Evolutionary conservation across 2,888 invertebrate species (phyloP).

Genomic region (Phoenoteleia sp.): DNA sequence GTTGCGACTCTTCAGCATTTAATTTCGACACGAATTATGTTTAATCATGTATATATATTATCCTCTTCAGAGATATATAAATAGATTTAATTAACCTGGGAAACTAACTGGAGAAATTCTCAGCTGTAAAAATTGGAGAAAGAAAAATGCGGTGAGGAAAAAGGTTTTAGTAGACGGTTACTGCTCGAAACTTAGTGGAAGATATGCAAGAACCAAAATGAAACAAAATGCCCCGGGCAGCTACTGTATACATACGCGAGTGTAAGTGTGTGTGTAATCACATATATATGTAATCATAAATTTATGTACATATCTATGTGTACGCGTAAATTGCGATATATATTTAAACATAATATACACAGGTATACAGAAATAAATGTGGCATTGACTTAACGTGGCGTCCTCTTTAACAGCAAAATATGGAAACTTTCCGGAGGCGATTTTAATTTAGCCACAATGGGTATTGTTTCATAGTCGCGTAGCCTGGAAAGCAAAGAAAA

Average conservation of each 20-base stretch:
- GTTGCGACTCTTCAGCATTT: not conserved
- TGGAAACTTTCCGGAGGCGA: constrained; percentile 85
- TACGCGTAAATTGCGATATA: constrained; percentile 35
- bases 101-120: constrained; percentile 50
- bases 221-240: constrained; percentile 84
- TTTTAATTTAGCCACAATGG: constrained; percentile 86
- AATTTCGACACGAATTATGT: constrained; percentile 31
- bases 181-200: constrained; percentile 72
- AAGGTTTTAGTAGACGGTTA: constrained; percentile 61
- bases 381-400: constrained; percentile 53
- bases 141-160: constrained; percentile 56
- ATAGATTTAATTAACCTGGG: constrained; percentile 50
- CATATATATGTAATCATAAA: constrained; percentile 30
- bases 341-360: constrained; percentile 11
- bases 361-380: constrained; percentile 25
- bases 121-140: not conserved
- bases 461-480: constrained; percentile 83
- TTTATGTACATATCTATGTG: constrained; percentile 42
- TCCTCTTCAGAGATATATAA: constrained; percentile 7
- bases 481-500: constrained; percentile 54
- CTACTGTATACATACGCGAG: constrained; percentile 34
- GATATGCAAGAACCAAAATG: constrained; percentile 82
- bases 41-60: constrained; percentile 24
- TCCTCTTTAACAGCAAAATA: constrained; percentile 80
- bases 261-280: not conserved